Percentiles rank a stretch among this genome's conserved stretches.
phyloP scores from a whole-genome alignment of 2,888 invertebrate species.

The Limnephilus lunatus region DNA sequence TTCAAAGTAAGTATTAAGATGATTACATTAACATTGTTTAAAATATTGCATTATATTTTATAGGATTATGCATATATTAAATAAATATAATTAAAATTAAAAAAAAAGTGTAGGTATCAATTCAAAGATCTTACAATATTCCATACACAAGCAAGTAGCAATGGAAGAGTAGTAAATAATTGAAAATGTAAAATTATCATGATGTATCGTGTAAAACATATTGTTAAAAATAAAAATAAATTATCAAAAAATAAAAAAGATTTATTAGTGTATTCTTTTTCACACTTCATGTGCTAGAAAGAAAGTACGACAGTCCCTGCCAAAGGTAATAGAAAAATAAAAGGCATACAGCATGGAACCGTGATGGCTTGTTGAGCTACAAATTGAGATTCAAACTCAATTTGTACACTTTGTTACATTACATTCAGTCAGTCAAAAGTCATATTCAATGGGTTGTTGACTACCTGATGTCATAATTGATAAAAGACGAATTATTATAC shows the following conservation, averaged over 20 bases:
- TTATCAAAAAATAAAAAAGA: not conserved
- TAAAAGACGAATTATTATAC: no score
- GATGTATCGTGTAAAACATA: no score
- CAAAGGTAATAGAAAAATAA: no score
- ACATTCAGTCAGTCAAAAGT: not conserved
- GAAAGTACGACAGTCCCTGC: not conserved
- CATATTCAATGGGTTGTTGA: not conserved
- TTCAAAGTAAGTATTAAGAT: not conserved
- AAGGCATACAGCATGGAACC: no score
- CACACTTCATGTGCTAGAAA: no score
- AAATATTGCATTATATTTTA: not conserved
- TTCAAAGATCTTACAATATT: not conserved
- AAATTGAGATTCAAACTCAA: not conserved
- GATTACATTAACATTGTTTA: not conserved
- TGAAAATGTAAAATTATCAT: no score
- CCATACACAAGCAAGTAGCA: no score
- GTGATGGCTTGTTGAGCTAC: no score
- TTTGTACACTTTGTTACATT: not conserved
- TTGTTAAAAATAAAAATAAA: no score
- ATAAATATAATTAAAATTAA: not conserved
- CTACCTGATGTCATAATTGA: not conserved
- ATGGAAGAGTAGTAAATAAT: no score
- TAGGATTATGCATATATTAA: not conserved
- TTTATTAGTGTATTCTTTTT: not conserved
- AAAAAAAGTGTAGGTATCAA: not conserved